Conservation (phyloP, 2,888 invertebrate species). For the Metalampra italica region DNA sequence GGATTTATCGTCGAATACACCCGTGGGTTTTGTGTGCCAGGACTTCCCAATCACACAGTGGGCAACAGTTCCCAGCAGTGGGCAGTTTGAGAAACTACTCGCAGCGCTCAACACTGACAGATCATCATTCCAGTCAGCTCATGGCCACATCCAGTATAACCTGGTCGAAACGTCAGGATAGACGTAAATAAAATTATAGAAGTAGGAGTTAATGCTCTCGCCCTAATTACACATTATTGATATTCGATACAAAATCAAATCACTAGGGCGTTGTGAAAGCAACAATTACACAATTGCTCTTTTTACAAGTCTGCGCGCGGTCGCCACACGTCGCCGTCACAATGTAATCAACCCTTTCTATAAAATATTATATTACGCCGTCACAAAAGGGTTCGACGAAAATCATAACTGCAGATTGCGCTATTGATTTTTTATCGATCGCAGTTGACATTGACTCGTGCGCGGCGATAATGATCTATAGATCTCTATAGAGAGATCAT, state of each 20-base stretch:
- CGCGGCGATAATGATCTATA: conserved; percentile 49
- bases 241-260: conserved; percentile 29
- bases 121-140: too few species aligned
- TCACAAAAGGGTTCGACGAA: conserved; percentile 37
- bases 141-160: too few species aligned
- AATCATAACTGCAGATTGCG: conserved; percentile 41
- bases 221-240: conserved; percentile 2
- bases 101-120: too few species aligned
- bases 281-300: conserved; percentile 43
- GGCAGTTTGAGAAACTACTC: too few species aligned
- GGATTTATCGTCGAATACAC: too few species aligned
- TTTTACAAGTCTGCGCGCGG: conserved; percentile 26
- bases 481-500: conserved; percentile 54
- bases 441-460: conserved; percentile 58
- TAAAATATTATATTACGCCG: conserved; percentile 65
- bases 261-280: conserved; percentile 21
- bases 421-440: conserved; percentile 42
- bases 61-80: too few species aligned
- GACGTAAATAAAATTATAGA: too few species aligned
- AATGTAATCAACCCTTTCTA: conserved; percentile 41
- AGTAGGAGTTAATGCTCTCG: too few species aligned
- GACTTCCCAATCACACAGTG: too few species aligned
- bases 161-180: too few species aligned
- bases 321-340: conserved; percentile 1
- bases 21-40: too few species aligned